phyloP scores from a whole-genome alignment of 1,140 invertebrate genomes.

The Drosophila yakuba region DNA sequence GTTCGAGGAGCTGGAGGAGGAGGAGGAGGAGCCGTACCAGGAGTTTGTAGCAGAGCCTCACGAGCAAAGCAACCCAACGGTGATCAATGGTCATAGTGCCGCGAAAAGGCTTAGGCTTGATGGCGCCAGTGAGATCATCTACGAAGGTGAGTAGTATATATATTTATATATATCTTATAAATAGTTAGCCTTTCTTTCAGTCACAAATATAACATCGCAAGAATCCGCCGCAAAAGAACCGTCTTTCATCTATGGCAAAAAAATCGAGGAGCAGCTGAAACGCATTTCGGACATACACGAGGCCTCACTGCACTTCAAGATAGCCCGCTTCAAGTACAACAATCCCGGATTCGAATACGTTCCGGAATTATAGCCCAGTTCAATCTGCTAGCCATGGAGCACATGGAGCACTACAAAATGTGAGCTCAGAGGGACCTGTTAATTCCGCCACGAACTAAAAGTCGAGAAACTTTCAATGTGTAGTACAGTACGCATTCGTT shows the following conservation, averaged over 20 bases:
- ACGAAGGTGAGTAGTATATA: conserved; percentile 53
- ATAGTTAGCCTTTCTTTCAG: conserved; percentile 18
- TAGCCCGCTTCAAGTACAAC: conserved; percentile 81
- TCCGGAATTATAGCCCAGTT: conserved; percentile 13
- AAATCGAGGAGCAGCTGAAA: conserved; percentile 70
- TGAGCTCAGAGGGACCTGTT: conserved; percentile 19
- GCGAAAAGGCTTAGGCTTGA: neutral
- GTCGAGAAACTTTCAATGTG: neutral
- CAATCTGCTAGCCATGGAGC: neutral
- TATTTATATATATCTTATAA: neutral
- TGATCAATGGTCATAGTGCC: neutral
- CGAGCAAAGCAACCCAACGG: neutral
- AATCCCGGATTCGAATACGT: conserved; percentile 78
- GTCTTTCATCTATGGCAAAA: conserved; percentile 30
- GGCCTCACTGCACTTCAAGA: conserved; percentile 75
- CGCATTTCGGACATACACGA: conserved; percentile 77
- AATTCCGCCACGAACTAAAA: neutral
- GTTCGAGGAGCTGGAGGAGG: neutral
- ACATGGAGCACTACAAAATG: neutral
- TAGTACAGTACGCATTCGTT: neutral
- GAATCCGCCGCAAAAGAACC: conserved; percentile 11
- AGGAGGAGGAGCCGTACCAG: conserved; percentile 1
- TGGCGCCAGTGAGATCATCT: conserved; percentile 44
- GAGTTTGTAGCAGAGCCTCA: neutral
- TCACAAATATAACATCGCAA: conserved; percentile 9